phyloP scores from a whole-genome alignment of 2,888 invertebrate species.

The Pseudoips prasinana region DNA sequence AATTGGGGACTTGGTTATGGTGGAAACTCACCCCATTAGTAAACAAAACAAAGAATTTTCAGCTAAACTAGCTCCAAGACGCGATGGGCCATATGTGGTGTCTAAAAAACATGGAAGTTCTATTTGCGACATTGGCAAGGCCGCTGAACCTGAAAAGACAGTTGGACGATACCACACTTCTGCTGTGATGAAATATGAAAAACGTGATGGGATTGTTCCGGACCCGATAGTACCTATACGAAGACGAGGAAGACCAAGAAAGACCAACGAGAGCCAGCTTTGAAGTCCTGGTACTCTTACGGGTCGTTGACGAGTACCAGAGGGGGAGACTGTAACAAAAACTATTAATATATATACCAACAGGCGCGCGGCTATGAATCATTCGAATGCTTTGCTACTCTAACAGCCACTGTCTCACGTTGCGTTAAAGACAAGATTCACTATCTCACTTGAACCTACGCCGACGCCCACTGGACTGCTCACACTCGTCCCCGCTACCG shows the following conservation, averaged over 20 bases:
- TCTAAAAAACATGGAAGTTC: slow-evolving; percentile 1
- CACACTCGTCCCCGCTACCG: no score
- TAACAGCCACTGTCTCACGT: no score
- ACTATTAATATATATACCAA: no score
- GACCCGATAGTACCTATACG: slow-evolving; percentile 1
- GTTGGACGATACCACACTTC: slow-evolving; percentile 8
- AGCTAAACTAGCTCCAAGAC: slow-evolving; percentile 1
- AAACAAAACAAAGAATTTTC: slow-evolving; percentile 1
- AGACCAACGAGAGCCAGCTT: no score
- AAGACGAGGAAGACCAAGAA: neutral
- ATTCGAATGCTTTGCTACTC: no score
- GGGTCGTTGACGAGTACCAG: slow-evolving; percentile 5
- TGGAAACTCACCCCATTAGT: neutral
- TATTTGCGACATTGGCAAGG: slow-evolving; percentile 2
- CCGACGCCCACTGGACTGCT: no score
- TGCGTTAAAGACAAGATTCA: no score
- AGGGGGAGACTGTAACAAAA: slow-evolving; percentile 6
- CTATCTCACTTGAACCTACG: no score
- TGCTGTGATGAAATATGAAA: slow-evolving; percentile 4
- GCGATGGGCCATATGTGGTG: slow-evolving; percentile 3
- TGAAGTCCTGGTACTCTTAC: slow-evolving; percentile 4
- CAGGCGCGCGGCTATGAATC: no score
- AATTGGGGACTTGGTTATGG: slow-evolving; percentile 1
- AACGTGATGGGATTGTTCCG: neutral
- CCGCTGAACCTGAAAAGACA: neutral